These are phyloP conservation scores for Microcebus jonahi DNA, from an alignment of 2,113 vertebrate genomes.

Conservation along the genomic window DNA sequence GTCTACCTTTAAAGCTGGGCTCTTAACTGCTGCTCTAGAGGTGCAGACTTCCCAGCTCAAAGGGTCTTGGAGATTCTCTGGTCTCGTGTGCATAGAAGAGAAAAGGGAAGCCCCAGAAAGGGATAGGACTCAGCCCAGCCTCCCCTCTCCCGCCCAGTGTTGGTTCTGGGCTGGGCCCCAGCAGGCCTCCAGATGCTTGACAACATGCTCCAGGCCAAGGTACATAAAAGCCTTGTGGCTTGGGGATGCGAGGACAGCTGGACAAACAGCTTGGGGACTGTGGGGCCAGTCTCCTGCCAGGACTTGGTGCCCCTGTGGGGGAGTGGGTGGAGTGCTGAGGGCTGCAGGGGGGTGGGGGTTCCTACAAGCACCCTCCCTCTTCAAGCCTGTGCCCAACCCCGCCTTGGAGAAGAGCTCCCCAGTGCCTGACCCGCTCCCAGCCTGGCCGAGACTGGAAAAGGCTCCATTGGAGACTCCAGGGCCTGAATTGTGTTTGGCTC, in stretches of 20 bases:
- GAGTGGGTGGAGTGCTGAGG: background rate
- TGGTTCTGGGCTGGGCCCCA: slow-evolving; percentile 58
- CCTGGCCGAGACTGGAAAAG: background rate
- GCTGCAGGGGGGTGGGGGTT: background rate
- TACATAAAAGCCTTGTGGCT: slow-evolving; percentile 58
- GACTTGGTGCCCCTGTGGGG: background rate
- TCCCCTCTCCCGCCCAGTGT: background rate
- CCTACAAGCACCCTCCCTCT: background rate
- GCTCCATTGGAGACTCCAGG: background rate
- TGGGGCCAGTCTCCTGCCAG: slow-evolving; percentile 53
- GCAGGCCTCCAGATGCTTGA: slow-evolving; percentile 67
- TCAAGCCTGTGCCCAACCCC: background rate
- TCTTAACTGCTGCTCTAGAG: background rate
- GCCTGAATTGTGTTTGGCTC: background rate
- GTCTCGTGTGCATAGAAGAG: background rate
- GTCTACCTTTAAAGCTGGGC: background rate
- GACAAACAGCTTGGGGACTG: slow-evolving; percentile 67
- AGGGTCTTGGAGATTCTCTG: background rate
- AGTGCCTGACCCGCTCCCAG: background rate
- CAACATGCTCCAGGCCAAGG: slow-evolving; percentile 70
- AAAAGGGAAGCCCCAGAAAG: background rate
- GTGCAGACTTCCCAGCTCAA: background rate
- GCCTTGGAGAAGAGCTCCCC: background rate
- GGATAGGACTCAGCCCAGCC: background rate
- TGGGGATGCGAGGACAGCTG: slow-evolving; percentile 73